Conservation (phyloP, 35 echinoderm and acorn worm genomes). For the Antedon bifida region DNA sequence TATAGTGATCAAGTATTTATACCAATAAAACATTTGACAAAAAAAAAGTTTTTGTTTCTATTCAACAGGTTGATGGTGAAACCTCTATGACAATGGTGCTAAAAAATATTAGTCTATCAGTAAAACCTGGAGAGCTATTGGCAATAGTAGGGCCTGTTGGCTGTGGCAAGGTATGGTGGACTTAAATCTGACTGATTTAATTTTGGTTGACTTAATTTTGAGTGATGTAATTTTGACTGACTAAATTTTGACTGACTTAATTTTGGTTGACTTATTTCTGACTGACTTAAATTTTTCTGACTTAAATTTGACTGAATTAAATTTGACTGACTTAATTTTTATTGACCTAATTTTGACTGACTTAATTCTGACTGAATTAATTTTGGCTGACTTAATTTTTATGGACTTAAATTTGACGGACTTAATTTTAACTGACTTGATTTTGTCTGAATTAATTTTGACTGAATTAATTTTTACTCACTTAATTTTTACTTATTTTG, state of each 20-base stretch:
- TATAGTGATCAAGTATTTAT: too few species aligned
- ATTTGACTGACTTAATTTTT: too few species aligned
- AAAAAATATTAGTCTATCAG: constrained; percentile 24
- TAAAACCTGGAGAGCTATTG: constrained; percentile 23
- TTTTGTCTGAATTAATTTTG: not conserved
- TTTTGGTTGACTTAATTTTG: not conserved
- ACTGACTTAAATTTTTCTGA: too few species aligned
- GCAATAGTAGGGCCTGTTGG: constrained; percentile 48
- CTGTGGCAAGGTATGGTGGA: constrained; percentile 35
- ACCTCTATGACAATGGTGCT: not conserved
- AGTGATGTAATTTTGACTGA: not conserved
- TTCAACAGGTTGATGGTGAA: not conserved
- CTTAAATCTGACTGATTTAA: too few species aligned
- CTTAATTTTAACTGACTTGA: not conserved
- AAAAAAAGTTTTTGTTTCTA: not conserved
- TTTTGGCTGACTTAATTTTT: too few species aligned
- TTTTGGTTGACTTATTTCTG: too few species aligned
- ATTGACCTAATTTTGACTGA: too few species aligned
- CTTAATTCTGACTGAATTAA: too few species aligned
- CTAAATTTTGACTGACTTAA: too few species aligned
- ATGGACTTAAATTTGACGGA: too few species aligned
- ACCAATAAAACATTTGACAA: too few species aligned
- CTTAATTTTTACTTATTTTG: too few species aligned
- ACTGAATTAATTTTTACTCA: not conserved
- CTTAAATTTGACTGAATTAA: not conserved